These are phyloP conservation scores for Antitype chi DNA, from an alignment of 2,888 invertebrate genomes.

Conservation along the genomic window DNA sequence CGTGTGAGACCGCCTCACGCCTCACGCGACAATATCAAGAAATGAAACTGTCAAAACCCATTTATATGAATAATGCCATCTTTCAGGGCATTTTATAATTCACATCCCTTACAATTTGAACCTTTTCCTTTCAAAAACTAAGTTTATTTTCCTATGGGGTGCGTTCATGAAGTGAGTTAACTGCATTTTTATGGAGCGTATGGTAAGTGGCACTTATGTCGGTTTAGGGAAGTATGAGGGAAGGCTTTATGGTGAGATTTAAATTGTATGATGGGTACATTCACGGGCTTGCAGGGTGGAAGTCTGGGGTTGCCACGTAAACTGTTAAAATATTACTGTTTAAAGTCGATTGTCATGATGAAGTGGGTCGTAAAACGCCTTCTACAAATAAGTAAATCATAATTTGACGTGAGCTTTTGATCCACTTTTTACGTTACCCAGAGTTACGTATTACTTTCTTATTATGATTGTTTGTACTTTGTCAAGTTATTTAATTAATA, in stretches of 20 bases:
- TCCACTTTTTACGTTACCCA: not conserved
- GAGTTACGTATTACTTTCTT: too few relatives aligned
- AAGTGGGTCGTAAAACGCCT: slow-evolving; percentile 4
- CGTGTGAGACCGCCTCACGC: slow-evolving; percentile 28
- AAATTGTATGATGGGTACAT: slow-evolving; percentile 64
- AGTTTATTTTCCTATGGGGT: slow-evolving; percentile 40
- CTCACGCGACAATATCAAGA: slow-evolving; percentile 75
- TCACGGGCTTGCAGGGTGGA: slow-evolving; percentile 41
- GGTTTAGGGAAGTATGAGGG: slow-evolving; percentile 69
- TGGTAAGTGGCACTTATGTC: slow-evolving; percentile 76
- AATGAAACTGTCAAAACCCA: slow-evolving; percentile 87
- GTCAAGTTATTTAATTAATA: not conserved
- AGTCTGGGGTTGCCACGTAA: not conserved
- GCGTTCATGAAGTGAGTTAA: slow-evolving; percentile 58
- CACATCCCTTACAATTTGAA: slow-evolving; percentile 10
- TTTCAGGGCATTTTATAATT: slow-evolving; percentile 63
- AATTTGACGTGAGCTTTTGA: not conserved
- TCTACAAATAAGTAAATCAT: slow-evolving; percentile 9
- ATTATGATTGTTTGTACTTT: too few relatives aligned
- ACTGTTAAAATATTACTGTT: slow-evolving; percentile 42
- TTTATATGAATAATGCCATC: slow-evolving; percentile 84
- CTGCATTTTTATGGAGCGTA: slow-evolving; percentile 77
- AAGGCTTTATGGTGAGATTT: slow-evolving; percentile 71
- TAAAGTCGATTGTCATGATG: slow-evolving; percentile 31
- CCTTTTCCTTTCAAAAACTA: slow-evolving; percentile 22